These are phyloP conservation scores for Oncorhynchus masou DNA, from an alignment of 2,113 vertebrate species.

Conservation along the genomic window DNA sequence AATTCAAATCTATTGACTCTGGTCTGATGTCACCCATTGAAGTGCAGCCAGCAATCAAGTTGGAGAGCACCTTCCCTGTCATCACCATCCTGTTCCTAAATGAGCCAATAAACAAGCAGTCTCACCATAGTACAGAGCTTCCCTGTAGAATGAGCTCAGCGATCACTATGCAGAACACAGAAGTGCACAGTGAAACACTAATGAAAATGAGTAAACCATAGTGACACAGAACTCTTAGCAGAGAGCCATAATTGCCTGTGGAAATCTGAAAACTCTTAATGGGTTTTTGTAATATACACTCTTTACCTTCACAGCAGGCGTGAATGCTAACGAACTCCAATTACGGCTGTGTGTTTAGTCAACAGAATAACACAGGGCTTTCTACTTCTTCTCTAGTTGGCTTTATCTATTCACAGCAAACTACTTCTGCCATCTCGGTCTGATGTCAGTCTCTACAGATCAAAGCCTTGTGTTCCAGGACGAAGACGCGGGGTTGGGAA, in stretches of 20 bases:
- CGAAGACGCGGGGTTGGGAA: no score
- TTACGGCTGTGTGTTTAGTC: not conserved
- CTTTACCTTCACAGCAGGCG: slow-evolving; percentile 7
- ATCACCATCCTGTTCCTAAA: not conserved
- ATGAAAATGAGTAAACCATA: not conserved
- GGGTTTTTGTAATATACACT: not conserved
- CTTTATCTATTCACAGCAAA: no score
- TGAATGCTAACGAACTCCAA: not conserved
- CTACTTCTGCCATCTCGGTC: no score
- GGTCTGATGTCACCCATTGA: not conserved
- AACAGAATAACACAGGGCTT: no score
- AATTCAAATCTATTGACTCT: no score
- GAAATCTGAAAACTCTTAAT: not conserved
- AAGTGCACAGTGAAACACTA: no score
- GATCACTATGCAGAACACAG: no score
- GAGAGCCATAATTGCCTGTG: not conserved
- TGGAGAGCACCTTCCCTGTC: not conserved
- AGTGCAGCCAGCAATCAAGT: not conserved
- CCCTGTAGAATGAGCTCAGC: no score
- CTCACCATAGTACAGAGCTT: not conserved
- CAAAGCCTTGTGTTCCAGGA: no score
- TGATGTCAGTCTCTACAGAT: no score
- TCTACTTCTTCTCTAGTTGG: not conserved
- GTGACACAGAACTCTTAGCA: not conserved
- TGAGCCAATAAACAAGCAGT: not conserved